These are phyloP conservation scores for Ophion obscuratus DNA, from an alignment of 2,888 invertebrate genomes.

Conservation along the genomic window DNA sequence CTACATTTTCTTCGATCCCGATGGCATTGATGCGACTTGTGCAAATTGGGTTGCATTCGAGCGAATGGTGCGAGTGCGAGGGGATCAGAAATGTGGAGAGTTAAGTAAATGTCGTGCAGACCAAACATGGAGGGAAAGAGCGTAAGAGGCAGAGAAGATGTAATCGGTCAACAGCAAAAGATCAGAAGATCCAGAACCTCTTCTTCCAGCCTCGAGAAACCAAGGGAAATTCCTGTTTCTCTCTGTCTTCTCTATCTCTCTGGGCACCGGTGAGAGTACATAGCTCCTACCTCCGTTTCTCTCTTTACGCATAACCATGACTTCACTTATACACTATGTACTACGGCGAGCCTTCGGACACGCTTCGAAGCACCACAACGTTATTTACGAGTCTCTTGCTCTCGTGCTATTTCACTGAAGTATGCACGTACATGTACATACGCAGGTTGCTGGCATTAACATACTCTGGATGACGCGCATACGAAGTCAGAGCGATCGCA, in stretches of 20 bases:
- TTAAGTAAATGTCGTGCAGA: not conserved
- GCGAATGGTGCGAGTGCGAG: too few relatives aligned
- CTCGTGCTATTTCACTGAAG: constrained; percentile 39
- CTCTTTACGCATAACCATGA: not conserved
- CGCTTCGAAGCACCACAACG: constrained; percentile 57
- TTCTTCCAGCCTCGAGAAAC: constrained; percentile 16
- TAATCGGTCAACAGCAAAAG: constrained; percentile 4
- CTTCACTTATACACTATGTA: constrained; percentile 20
- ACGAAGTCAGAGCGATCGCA: not conserved
- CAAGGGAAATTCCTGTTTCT: constrained; percentile 48
- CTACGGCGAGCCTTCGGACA: constrained; percentile 39
- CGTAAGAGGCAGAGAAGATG: constrained; percentile 8
- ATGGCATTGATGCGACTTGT: not conserved
- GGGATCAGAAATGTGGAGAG: not conserved
- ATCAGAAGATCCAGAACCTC: constrained; percentile 37
- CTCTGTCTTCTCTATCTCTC: constrained; percentile 4
- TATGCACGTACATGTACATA: not conserved
- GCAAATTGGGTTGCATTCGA: not conserved
- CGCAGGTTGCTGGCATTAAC: not conserved
- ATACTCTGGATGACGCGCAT: not conserved
- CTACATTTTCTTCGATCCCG: not conserved
- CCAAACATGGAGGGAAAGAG: not conserved
- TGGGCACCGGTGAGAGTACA: too few relatives aligned
- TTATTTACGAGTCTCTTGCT: constrained; percentile 63
- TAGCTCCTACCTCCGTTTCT: constrained; percentile 5